Evolutionary conservation across 2,797 vertebrate genomes (phyloP), one percentile per base, ranked within the genome.

Genomic region (Tolypeutes matacus): DNA sequence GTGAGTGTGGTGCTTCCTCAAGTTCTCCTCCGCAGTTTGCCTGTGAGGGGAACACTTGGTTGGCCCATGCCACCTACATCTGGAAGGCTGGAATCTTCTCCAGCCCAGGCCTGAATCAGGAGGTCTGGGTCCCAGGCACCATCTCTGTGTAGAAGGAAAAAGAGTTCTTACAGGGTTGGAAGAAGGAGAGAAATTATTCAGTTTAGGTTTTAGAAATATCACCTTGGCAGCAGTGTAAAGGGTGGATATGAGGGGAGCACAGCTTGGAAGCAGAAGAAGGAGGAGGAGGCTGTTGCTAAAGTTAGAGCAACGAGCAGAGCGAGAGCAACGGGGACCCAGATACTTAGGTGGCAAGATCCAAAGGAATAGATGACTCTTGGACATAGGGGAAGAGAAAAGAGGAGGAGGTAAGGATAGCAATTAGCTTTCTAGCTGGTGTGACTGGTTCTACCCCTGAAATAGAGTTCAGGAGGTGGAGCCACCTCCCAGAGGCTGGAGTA

Each of bases 351-450:
- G 29, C 77, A 93, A 95, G 82, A 67, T 31, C 36, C 42, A 29
- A 64, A 51, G 75, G 18, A n/a, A 73, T 0, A 15, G 3, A 31
- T 2, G 53, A 81, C 0, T 8, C 18, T 0, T 42, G 25, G 64
- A 36, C 27, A 1, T 1, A 3, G 20, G 5, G 34, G 15, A 27
- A 36, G 21, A 73, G 80, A 17, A 36, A 17, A 72, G 20, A 21
- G 60, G 23, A 46, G 12, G 17, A 7, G 42, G 17, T n/a, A 64
- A 65, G 62, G 42, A 23, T 3, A 53, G 20, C 60, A 1, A 0
- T 0, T 2, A 6, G 36, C 34, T 53, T 34, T 49, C 53, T 12
- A 34, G 75, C 2, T 0, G 2, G 11, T 27, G 25, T 8, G 78
- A 67, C 36, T 5, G 18, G 29, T 6, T 67, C 39, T 29, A 18